Conservation (phyloP, 1,140 invertebrate genomes). For the Lepidurus apus region DNA sequence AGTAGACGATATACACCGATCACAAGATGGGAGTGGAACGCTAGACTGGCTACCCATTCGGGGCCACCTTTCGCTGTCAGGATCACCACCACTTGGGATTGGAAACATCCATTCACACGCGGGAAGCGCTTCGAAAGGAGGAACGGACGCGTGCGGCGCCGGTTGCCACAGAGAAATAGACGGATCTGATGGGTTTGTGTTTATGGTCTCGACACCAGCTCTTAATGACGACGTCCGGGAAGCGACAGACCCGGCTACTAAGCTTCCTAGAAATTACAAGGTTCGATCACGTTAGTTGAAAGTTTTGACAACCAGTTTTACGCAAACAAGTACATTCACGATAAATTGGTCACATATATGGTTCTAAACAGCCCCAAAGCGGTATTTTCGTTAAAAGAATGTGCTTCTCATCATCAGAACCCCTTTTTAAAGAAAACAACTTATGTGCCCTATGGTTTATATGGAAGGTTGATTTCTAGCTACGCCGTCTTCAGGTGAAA, state of each 20-base stretch:
- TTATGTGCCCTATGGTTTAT: too few species aligned
- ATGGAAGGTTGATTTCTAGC: too few species aligned
- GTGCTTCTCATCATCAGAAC: too few species aligned
- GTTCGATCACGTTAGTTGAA: neutral
- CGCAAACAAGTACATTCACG: too few species aligned
- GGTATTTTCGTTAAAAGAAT: too few species aligned
- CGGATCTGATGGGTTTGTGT: neutral
- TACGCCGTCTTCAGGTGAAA: neutral
- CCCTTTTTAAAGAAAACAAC: too few species aligned
- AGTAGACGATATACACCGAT: slow-evolving; percentile 2
- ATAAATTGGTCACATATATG: too few species aligned
- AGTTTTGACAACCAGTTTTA: neutral
- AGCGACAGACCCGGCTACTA: neutral
- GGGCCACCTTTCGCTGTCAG: slow-evolving; percentile 2
- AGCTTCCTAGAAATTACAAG: neutral
- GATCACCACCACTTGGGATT: neutral
- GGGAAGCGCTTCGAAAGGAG: neutral
- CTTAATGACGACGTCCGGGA: slow-evolving; percentile 9
- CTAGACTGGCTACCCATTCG: slow-evolving; percentile 12
- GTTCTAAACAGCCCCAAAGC: too few species aligned
- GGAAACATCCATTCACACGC: slow-evolving; percentile 1
- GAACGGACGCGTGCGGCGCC: neutral
- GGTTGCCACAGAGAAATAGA: slow-evolving; percentile 8
- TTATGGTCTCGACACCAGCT: neutral
- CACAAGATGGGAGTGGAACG: neutral